phyloP scores from a whole-genome alignment of 2,797 vertebrate species.

The Tachyglossus aculeatus region DNA sequence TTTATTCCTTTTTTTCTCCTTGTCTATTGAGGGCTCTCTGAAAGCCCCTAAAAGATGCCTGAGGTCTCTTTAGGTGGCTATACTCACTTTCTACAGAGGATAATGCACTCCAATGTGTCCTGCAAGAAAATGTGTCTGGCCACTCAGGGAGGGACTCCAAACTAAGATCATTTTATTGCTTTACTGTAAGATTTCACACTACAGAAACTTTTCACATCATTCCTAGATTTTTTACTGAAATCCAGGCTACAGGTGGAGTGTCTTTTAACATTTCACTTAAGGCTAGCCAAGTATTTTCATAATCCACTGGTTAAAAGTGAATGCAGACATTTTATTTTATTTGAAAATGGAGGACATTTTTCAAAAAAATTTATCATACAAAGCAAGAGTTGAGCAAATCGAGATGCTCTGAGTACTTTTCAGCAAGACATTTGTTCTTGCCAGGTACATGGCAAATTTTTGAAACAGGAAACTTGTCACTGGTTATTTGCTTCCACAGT shows the following conservation, averaged over 20 bases:
- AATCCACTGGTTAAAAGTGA: not conserved
- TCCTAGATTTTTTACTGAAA: not conserved
- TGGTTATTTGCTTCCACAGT: too few species aligned
- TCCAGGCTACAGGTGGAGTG: not conserved
- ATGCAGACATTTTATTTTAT: too few species aligned
- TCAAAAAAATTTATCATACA: too few species aligned
- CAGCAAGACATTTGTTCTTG: too few species aligned
- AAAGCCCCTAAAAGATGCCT: conserved; percentile 6
- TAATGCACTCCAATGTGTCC: not conserved
- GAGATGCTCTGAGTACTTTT: too few species aligned
- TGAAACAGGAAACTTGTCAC: too few species aligned
- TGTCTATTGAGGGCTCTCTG: not conserved
- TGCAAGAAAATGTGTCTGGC: not conserved
- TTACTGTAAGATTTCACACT: not conserved
- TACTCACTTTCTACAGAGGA: not conserved
- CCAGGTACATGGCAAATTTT: too few species aligned
- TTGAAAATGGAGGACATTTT: too few species aligned
- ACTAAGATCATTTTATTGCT: not conserved
- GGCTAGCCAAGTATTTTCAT: not conserved
- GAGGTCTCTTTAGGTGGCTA: not conserved
- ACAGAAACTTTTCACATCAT: conserved; percentile 1
- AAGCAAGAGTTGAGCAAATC: too few species aligned
- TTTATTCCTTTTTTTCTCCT: not conserved
- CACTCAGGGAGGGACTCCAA: not conserved
- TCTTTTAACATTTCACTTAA: not conserved